Conservation (phyloP, 2,113 vertebrate genomes). For the Thomomys bottae region DNA sequence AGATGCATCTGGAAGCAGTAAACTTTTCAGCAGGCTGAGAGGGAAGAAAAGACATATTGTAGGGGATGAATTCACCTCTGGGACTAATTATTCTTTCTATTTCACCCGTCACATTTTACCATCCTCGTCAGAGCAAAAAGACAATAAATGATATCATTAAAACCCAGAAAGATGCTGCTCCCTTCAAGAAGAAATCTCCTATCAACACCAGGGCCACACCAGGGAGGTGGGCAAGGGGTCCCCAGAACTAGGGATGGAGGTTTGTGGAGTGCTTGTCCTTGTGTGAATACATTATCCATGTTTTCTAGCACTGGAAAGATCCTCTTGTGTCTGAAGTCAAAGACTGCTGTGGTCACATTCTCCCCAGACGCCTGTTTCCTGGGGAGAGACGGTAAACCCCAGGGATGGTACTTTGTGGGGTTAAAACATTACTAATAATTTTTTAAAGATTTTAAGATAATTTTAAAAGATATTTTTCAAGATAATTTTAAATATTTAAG, state of each 20-base stretch:
- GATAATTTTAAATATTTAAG: too few species aligned
- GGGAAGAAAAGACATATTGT: conserved; percentile 70
- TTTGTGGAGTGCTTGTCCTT: conserved; percentile 9
- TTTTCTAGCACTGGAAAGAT: conserved; percentile 8
- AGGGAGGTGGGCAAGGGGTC: neutral
- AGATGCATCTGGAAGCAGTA: conserved; percentile 77
- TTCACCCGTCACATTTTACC: conserved; percentile 80
- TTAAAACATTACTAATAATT: neutral
- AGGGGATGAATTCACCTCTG: conserved; percentile 79
- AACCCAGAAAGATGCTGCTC: conserved; percentile 74
- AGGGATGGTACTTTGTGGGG: too few species aligned
- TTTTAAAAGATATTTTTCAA: too few species aligned
- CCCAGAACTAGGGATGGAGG: neutral
- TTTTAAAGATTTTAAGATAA: too few species aligned
- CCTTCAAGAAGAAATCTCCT: conserved; percentile 71
- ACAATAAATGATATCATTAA: conserved; percentile 84
- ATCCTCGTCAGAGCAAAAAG: conserved; percentile 82
- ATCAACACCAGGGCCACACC: conserved; percentile 67
- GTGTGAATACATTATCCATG: neutral
- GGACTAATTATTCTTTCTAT: conserved; percentile 82
- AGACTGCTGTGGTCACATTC: neutral
- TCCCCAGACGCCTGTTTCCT: neutral
- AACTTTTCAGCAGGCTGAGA: conserved; percentile 75
- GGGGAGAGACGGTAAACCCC: neutral
- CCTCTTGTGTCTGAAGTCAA: conserved; percentile 1